Base-by-base conservation (phyloP, 2,797 vertebrate genomes). In the Martes flavigula region DNA sequence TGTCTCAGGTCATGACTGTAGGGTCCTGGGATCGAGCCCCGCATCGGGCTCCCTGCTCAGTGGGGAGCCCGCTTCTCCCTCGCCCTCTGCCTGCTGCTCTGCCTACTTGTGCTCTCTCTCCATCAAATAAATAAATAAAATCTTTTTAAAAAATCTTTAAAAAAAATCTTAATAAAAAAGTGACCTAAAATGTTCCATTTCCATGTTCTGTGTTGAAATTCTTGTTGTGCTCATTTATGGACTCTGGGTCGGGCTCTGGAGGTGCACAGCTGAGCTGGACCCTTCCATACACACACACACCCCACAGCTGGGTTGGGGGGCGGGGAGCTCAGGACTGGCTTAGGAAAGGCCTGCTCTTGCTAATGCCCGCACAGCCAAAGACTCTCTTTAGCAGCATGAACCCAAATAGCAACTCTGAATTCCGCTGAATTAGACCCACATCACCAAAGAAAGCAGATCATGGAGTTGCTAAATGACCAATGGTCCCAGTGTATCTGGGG, bases 231-330 rank as follows among this genome's bases (percentile, higher is more conserved):
- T 95, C 60, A 2, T 75, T n/a, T 64, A 82, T 73, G 21, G n/a
- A 30, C 23, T 48, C 30, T 46, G 46, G 38, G 58, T 40, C 46
- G 54, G 87, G 46, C 54, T 94, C 54, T 2, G 35, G 32, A 82
- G 81, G n/a, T 7, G 4, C 30, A 30, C 11, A 40, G 20, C 23
- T 15, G 51, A 79, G 56, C 17, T 9, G 38, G 43, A 21, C 32
- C 21, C 40, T 9, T 46, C 18, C 0, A 0, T 14, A 7, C 3
- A 48, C 43, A 14, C 4, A 3, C 40, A 21, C 3, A 4, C 2
- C 3, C 12, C 7, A 5, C 13, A 56, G 5, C 15, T 32, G 14
- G 32, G 51, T 17, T 6, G 15, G 51, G 51, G 17, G 51, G 14
- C 4, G 14, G 48, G 51, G 51, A 54, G 30, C 30, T 48, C 5